Evolutionary conservation across 2,797 vertebrate genomes (phyloP), one percentile per base, ranked within the genome.

Genomic region (Babyrousa celebensis): DNA sequence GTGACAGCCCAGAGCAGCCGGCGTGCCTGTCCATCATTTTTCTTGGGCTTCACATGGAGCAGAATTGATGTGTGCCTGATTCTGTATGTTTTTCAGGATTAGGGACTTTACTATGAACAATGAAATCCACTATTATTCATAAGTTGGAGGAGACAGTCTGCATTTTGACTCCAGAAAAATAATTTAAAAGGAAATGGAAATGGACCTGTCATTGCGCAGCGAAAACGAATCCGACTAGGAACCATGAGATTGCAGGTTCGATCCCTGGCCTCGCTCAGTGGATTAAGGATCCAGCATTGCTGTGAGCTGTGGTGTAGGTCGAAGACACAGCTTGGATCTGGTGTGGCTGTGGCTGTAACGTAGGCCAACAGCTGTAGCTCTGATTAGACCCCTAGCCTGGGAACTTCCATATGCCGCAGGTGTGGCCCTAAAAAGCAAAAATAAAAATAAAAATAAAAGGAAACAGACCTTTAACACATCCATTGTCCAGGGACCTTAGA

Each of bases 181-280:
- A 95, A 60, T 80, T 83, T 80, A 62, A 83, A 95, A 89, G 18
- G 32, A 94, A 89, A 89, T 18, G 36, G 36, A 36, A 36, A 36
- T 3, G 36, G 36, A 36, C 36, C 36, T 36, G 36, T 36, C 4
- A 4, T 36, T 3, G 36, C 36, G 36, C 36, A 36, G 36, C 4
- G 36, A 4, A 36, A 36, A 36, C 36, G 36, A 36, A 36, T 36
- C 3, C 3, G 36, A 36, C 36, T 36, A 36, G 36, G 36, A 36
- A 36, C 36, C 36, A 36, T 36, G 36, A 36, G 36, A 4, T 36
- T 36, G 36, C 36, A 36, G 36, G 36, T 36, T 36, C 36, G 36
- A 36, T 36, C 36, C 36, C 36, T 36, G 36, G 36, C 36, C 36
- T 36, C 36, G 4, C 36, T 36, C 36, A 36, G 36, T 36, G 36